Conservation (phyloP, 2,888 invertebrate species). For the Epinotia bilunana region DNA sequence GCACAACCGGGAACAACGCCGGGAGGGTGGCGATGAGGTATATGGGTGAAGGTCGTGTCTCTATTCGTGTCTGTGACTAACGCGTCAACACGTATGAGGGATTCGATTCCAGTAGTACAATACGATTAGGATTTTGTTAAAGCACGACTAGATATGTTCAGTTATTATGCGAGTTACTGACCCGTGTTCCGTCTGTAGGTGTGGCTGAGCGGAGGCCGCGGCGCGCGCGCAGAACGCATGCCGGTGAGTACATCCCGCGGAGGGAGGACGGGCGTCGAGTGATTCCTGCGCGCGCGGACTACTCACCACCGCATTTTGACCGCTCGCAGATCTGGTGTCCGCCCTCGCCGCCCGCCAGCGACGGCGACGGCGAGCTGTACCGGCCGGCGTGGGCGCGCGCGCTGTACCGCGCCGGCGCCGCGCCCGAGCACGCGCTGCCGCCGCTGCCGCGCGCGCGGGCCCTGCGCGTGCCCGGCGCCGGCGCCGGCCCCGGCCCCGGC, state of each 20-base stretch:
- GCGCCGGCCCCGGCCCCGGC: slow-evolving; percentile 85
- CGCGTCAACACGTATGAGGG: too few relatives aligned
- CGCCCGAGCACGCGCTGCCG: slow-evolving; percentile 89
- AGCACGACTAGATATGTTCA: too few relatives aligned
- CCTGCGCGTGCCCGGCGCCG: slow-evolving; percentile 87
- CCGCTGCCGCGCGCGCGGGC: slow-evolving; percentile 88
- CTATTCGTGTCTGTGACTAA: too few relatives aligned
- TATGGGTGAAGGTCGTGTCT: too few relatives aligned
- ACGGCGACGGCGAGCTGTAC: slow-evolving; percentile 91
- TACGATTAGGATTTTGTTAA: too few relatives aligned
- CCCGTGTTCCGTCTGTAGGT: slow-evolving; percentile 82
- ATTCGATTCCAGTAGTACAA: too few relatives aligned
- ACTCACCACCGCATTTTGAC: slow-evolving; percentile 31
- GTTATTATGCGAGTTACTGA: too few relatives aligned
- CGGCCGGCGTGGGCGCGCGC: slow-evolving; percentile 93
- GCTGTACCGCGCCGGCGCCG: slow-evolving; percentile 89
- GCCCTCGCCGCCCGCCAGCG: slow-evolving; percentile 97
- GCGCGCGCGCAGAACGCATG: slow-evolving; percentile 85
- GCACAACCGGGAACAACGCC: too few relatives aligned
- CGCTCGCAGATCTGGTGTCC: slow-evolving; percentile 95
- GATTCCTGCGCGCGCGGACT: too few relatives aligned
- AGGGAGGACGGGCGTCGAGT: too few relatives aligned
- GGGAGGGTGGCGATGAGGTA: too few relatives aligned
- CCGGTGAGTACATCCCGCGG: slow-evolving; percentile 86
- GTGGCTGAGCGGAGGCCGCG: slow-evolving; percentile 88